Conservation (phyloP, 2,797 vertebrate species). For the Sparidentex hasta region DNA sequence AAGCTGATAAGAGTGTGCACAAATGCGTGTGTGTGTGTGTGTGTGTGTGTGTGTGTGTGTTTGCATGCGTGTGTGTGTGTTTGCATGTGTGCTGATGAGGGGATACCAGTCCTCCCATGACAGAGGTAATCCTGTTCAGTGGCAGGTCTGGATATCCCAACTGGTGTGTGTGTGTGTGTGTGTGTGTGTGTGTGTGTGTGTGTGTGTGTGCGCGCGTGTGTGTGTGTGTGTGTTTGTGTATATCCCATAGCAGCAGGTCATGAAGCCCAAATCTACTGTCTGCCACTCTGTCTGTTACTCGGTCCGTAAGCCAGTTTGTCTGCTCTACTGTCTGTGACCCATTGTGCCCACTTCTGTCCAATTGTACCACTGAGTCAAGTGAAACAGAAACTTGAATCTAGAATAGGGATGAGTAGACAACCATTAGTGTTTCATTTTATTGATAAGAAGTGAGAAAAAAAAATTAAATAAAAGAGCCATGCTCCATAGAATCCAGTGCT, state of each 20-base stretch:
- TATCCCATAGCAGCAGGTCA: conserved; percentile 68
- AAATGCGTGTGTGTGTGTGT: conserved; percentile 18
- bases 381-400: neutral
- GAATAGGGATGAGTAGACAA: neutral
- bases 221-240: conserved; percentile 28
- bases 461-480: too few species aligned
- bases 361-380: conserved; percentile 6
- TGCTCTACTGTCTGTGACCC: conserved; percentile 26
- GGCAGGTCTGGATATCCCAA: conserved; percentile 77
- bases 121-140: conserved; percentile 82
- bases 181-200: conserved; percentile 18
- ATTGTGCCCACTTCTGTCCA: conserved; percentile 20
- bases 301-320: conserved; percentile 43
- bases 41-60: conserved; percentile 33
- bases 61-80: conserved; percentile 33
- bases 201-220: too few species aligned
- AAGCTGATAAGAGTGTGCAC: too few species aligned
- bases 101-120: conserved; percentile 80
- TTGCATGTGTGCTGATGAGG: conserved; percentile 66
- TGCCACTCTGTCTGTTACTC: conserved; percentile 41
- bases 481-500: too few species aligned
- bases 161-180: conserved; percentile 40
- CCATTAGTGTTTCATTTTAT: too few species aligned
- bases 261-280: conserved; percentile 68
- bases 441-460: too few species aligned